These are phyloP conservation scores for Drosophila mimica DNA, from an alignment of 2,888 invertebrate genomes.

Conservation along the genomic window DNA sequence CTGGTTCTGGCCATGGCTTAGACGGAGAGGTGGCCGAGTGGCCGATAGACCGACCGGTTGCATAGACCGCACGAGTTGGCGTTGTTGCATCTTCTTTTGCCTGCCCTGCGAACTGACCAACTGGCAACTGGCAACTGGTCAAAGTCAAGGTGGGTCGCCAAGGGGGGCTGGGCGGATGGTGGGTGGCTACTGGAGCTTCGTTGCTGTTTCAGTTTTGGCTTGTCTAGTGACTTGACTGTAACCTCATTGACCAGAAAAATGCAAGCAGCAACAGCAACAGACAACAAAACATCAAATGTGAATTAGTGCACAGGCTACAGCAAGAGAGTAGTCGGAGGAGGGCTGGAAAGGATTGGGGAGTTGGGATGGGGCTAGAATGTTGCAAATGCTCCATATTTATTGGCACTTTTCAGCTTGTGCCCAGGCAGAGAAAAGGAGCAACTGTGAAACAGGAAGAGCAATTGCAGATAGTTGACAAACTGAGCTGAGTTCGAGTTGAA, in stretches of 20 bases:
- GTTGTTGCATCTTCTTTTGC: slow-evolving; percentile 47
- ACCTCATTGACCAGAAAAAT: slow-evolving; percentile 82
- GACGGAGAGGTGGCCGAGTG: slow-evolving; percentile 13
- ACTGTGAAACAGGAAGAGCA: slow-evolving; percentile 30
- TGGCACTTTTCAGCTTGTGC: slow-evolving; percentile 73
- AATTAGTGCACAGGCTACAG: slow-evolving; percentile 79
- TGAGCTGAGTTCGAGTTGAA: slow-evolving; percentile 20
- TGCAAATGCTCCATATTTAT: slow-evolving; percentile 79
- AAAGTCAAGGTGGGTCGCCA: slow-evolving; percentile 17
- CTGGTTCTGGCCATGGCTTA: slow-evolving; percentile 16
- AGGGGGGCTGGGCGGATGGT: background rate
- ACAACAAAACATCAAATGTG: slow-evolving; percentile 82
- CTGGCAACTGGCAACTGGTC: slow-evolving; percentile 29
- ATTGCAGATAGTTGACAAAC: slow-evolving; percentile 63
- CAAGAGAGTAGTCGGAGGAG: slow-evolving; percentile 26
- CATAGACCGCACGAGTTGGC: slow-evolving; percentile 55
- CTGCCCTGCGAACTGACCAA: slow-evolving; percentile 35
- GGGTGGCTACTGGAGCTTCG: slow-evolving; percentile 13
- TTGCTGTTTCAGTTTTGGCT: slow-evolving; percentile 62
- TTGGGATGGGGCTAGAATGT: slow-evolving; percentile 22
- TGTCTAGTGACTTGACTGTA: slow-evolving; percentile 80
- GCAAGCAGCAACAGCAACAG: slow-evolving; percentile 75
- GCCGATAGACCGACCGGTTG: slow-evolving; percentile 50
- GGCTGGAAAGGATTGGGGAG: background rate
- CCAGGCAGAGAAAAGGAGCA: slow-evolving; percentile 25